Evolutionary conservation across 1,140 invertebrate species (phyloP).

Genomic region (Megathymus violae): DNA sequence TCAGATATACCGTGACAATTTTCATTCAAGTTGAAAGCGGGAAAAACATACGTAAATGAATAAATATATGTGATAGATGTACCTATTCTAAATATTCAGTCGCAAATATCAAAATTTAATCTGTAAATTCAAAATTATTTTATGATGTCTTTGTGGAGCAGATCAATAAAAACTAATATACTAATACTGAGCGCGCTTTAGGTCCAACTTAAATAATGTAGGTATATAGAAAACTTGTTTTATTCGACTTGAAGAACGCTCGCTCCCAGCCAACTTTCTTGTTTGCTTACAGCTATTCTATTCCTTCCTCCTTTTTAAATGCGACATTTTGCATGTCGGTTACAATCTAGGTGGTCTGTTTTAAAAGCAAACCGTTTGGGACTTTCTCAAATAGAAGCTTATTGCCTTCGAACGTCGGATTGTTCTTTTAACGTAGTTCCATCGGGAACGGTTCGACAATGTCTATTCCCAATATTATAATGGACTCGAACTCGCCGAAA

Average conservation of each 20-base stretch:
- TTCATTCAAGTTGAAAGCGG: no score
- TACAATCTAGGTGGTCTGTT: slow-evolving; percentile 60
- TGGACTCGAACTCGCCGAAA: slow-evolving; percentile 45
- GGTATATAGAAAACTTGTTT: slow-evolving; percentile 73
- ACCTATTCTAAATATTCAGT: no score
- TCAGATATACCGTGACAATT: no score
- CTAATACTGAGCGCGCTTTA: slow-evolving; percentile 68
- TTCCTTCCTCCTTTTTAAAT: slow-evolving; percentile 70
- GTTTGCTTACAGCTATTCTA: slow-evolving; percentile 69
- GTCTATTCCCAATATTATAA: slow-evolving; percentile 49
- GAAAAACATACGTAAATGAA: no score
- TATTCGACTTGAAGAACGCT: slow-evolving; percentile 61
- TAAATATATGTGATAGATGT: no score
- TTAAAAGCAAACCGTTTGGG: slow-evolving; percentile 66
- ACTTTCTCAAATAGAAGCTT: slow-evolving; percentile 64
- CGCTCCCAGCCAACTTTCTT: slow-evolving; percentile 65
- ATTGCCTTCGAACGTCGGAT: slow-evolving; percentile 60
- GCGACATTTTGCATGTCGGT: slow-evolving; percentile 72
- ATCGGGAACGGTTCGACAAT: slow-evolving; percentile 37
- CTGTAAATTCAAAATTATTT: neutral
- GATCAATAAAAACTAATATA: slow-evolving; percentile 51
- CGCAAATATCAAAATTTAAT: no score
- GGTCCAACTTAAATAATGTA: slow-evolving; percentile 77
- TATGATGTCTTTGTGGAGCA: slow-evolving; percentile 35
- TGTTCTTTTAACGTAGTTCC: slow-evolving; percentile 57